Evolutionary conservation across 2,797 vertebrate species (phyloP).

Genomic region (Ptychadena robeensis): DNA sequence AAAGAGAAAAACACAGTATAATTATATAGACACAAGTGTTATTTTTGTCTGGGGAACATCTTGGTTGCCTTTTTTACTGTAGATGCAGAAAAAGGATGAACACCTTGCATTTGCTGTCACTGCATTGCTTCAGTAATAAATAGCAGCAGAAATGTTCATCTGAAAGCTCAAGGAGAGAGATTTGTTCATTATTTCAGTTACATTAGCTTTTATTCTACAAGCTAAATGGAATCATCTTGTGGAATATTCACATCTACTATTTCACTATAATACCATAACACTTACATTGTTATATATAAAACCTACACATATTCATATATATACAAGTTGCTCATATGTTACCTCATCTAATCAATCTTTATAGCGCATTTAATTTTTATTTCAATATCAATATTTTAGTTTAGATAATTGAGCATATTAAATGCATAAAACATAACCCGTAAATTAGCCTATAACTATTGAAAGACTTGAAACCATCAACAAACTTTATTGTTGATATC

Average conservation of each 20-base stretch:
- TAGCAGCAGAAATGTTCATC: conserved; percentile 29
- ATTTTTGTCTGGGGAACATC: conserved; percentile 29
- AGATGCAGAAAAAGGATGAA: conserved; percentile 24
- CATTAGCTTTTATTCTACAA: conserved; percentile 30
- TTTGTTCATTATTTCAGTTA: conserved; percentile 28
- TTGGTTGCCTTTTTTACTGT: conserved; percentile 26
- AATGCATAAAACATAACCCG: too few species aligned
- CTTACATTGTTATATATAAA: not conserved
- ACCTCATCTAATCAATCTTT: too few species aligned
- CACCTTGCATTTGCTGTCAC: conserved; percentile 21
- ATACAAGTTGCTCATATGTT: too few species aligned
- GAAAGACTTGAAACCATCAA: too few species aligned
- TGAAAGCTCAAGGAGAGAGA: conserved; percentile 16
- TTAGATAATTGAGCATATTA: too few species aligned
- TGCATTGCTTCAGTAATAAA: conserved; percentile 28
- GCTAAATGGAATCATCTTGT: not conserved
- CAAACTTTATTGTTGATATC: too few species aligned
- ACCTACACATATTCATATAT: not conserved
- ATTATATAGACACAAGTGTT: conserved; percentile 52
- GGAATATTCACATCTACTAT: not conserved
- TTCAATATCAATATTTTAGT: too few species aligned
- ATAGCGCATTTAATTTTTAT: too few species aligned
- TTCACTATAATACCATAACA: not conserved
- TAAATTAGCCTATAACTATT: too few species aligned
- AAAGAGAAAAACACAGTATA: conserved; percentile 26